phyloP scores from a whole-genome alignment of 1,140 invertebrate species.

The Neotoxoptera formosana region DNA sequence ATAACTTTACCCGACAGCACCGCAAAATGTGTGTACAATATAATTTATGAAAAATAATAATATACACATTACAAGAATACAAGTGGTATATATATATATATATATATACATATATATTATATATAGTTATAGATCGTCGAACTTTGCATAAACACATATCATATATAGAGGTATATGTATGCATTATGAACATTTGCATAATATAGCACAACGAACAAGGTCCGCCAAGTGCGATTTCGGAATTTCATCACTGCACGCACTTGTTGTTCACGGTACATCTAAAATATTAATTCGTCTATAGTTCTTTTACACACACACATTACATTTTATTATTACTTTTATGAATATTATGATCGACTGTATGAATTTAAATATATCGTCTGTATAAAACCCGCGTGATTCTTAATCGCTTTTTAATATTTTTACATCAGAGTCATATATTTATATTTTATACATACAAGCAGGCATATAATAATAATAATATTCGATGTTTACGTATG shows the following conservation, averaged over 20 bases:
- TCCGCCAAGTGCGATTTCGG: neutral
- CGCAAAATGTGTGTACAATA: neutral
- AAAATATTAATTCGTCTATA: neutral
- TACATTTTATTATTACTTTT: neutral
- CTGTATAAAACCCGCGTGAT: neutral
- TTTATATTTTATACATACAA: too few relatives aligned
- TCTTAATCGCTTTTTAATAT: neutral
- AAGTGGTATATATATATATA: too few relatives aligned
- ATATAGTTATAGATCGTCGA: neutral
- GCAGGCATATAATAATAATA: neutral
- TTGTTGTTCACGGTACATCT: neutral
- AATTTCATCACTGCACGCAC: neutral
- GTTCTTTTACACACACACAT: neutral
- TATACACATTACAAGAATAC: neutral
- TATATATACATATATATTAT: too few relatives aligned
- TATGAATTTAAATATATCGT: neutral
- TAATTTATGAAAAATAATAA: neutral
- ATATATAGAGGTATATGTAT: neutral
- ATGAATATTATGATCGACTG: neutral
- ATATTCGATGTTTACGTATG: neutral
- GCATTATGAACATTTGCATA: neutral
- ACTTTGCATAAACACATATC: neutral
- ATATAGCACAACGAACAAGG: neutral
- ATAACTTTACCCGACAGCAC: neutral
- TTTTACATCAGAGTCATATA: neutral